phyloP scores from a whole-genome alignment of 35 echinoderm and acorn worm genomes.

The Ophiothrix spiculata region DNA sequence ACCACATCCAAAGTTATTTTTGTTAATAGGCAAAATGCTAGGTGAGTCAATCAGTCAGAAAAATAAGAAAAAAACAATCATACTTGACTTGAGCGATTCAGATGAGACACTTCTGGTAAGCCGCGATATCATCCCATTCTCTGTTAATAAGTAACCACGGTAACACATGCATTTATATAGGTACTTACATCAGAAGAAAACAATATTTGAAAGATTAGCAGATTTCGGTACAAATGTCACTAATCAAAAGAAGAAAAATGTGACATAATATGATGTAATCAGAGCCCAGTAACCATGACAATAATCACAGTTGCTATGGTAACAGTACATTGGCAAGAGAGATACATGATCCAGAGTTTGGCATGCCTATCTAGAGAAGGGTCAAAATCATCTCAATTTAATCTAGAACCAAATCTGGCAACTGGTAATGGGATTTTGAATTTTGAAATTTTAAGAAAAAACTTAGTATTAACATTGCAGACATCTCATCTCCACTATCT shows the following conservation, averaged over 20 bases:
- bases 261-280: background rate
- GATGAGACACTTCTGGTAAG: background rate
- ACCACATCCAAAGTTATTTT: too few relatives aligned
- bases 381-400: background rate
- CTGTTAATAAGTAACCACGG: conserved; percentile 5
- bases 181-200: conserved; percentile 1
- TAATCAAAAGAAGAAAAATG: background rate
- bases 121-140: background rate
- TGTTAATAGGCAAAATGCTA: background rate
- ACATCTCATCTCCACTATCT: too few relatives aligned
- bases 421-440: too few relatives aligned
- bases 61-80: background rate
- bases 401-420: background rate
- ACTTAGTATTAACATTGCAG: too few relatives aligned
- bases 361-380: background rate
- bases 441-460: too few relatives aligned
- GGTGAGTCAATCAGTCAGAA: background rate
- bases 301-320: background rate
- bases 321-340: background rate
- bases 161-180: background rate
- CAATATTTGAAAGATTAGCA: background rate
- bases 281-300: conserved; percentile 7
- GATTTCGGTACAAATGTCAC: background rate
- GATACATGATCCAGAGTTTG: background rate
- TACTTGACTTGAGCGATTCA: background rate